Evolutionary conservation across 1,140 invertebrate genomes (phyloP).

Genomic region (Atta colombica): DNA sequence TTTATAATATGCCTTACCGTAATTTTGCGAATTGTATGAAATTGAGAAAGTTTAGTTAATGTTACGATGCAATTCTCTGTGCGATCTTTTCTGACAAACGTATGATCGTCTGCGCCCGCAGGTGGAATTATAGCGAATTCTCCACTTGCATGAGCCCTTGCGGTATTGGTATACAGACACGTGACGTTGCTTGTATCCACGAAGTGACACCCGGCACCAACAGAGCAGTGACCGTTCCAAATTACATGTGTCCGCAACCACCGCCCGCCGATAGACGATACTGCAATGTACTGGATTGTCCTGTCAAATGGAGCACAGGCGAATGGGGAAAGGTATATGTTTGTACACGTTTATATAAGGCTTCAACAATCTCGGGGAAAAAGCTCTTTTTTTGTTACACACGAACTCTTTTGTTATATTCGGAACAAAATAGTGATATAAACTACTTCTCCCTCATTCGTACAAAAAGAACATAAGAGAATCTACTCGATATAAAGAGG

Average conservation of each 20-base stretch:
- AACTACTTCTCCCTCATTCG: neutral
- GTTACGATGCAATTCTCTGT: neutral
- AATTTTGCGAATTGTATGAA: neutral
- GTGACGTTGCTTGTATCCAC: constrained; percentile 97
- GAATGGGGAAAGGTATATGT: constrained; percentile 92
- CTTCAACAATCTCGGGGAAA: neutral
- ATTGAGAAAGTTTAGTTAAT: constrained; percentile 24
- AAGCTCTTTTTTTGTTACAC: neutral
- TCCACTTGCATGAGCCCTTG: constrained; percentile 95
- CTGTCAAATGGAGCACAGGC: constrained; percentile 93
- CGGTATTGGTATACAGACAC: constrained; percentile 95
- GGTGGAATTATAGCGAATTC: constrained; percentile 95
- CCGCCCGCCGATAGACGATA: constrained; percentile 94
- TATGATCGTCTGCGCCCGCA: constrained; percentile 77
- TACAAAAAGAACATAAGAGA: neutral
- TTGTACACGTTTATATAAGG: neutral
- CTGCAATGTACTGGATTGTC: constrained; percentile 97
- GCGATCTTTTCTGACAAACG: constrained; percentile 35
- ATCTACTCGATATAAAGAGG: neutral
- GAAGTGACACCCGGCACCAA: constrained; percentile 94
- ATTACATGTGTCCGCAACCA: constrained; percentile 95
- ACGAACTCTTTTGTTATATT: neutral
- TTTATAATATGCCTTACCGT: neutral
- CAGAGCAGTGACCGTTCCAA: constrained; percentile 95
- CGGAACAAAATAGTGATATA: neutral